Evolutionary conservation across 2,888 invertebrate species (phyloP).

Genomic region (Anagyrus pseudococci): DNA sequence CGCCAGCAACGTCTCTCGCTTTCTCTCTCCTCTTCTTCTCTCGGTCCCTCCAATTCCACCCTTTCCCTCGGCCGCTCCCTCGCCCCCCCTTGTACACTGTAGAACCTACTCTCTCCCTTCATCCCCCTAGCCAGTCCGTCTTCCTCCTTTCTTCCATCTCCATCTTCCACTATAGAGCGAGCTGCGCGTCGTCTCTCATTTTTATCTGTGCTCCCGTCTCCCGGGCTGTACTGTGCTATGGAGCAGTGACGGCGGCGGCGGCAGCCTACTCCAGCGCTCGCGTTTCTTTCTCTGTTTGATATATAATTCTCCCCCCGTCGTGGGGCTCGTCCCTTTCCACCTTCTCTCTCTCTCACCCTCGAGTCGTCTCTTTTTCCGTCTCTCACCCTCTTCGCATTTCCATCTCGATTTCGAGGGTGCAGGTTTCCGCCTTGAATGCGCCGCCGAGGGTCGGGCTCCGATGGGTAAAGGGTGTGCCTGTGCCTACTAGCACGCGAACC

Average conservation of each 20-base stretch:
- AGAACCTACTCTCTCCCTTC: too few relatives aligned
- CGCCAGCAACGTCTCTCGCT: neutral
- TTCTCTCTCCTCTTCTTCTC: constrained; percentile 3
- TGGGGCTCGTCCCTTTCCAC: constrained; percentile 9
- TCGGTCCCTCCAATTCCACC: constrained; percentile 17
- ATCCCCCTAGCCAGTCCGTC: too few relatives aligned
- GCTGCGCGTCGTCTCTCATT: constrained; percentile 14
- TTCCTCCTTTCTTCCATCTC: too few relatives aligned
- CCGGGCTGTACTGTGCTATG: neutral
- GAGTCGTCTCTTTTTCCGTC: constrained; percentile 23
- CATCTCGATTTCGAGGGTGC: constrained; percentile 38
- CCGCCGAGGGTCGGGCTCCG: constrained; percentile 20
- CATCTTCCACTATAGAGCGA: neutral
- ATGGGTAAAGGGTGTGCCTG: constrained; percentile 26
- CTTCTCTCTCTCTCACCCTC: too few relatives aligned
- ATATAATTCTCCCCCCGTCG: neutral
- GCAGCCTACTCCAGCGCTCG: constrained; percentile 4
- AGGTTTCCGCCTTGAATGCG: constrained; percentile 32
- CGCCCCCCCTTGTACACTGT: neutral
- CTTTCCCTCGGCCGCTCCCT: constrained; percentile 10
- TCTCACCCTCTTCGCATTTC: constrained; percentile 36
- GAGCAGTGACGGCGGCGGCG: too few relatives aligned
- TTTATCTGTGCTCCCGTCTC: constrained; percentile 26
- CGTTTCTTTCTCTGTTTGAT: constrained; percentile 34
- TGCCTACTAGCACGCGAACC: neutral